These are phyloP conservation scores for Drosophila demipolita DNA, from an alignment of 2,888 invertebrate species.

Conservation along the genomic window DNA sequence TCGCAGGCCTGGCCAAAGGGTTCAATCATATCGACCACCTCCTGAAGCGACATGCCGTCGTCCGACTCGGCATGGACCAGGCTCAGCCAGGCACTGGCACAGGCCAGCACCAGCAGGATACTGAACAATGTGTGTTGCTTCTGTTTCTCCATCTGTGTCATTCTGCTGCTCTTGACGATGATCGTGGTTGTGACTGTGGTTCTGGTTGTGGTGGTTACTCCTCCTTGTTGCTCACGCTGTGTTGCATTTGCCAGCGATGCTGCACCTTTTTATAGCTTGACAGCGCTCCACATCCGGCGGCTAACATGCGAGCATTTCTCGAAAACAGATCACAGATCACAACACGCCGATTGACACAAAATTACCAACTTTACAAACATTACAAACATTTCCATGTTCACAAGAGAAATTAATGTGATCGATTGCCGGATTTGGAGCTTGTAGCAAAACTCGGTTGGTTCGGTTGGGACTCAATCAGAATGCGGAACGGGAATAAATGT, in stretches of 20 bases:
- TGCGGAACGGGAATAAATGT: not conserved
- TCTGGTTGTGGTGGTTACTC: not conserved
- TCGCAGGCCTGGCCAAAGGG: conserved; percentile 64
- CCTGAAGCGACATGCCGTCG: conserved; percentile 57
- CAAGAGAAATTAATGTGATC: not conserved
- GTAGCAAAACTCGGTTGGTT: not conserved
- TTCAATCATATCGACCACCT: conserved; percentile 62
- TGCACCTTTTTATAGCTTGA: conserved; percentile 21
- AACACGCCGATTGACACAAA: conserved; percentile 1
- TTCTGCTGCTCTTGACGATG: not conserved
- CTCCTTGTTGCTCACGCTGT: not conserved
- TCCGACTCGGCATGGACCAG: conserved; percentile 39
- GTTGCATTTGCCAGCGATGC: not conserved
- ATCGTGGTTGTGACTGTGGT: not conserved
- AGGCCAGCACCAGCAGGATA: conserved; percentile 36
- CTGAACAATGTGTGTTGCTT: conserved; percentile 19
- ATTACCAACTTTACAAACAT: not conserved
- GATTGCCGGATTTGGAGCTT: not conserved
- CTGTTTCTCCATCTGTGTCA: conserved; percentile 18
- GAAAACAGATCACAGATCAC: conserved; percentile 1
- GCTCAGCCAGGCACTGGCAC: conserved; percentile 22
- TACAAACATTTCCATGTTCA: conserved; percentile 15
- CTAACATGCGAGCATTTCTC: conserved; percentile 3
- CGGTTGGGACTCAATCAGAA: not conserved
- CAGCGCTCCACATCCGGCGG: conserved; percentile 8